phyloP scores from a whole-genome alignment of 2,797 vertebrate species.

The Macropodus opercularis region DNA sequence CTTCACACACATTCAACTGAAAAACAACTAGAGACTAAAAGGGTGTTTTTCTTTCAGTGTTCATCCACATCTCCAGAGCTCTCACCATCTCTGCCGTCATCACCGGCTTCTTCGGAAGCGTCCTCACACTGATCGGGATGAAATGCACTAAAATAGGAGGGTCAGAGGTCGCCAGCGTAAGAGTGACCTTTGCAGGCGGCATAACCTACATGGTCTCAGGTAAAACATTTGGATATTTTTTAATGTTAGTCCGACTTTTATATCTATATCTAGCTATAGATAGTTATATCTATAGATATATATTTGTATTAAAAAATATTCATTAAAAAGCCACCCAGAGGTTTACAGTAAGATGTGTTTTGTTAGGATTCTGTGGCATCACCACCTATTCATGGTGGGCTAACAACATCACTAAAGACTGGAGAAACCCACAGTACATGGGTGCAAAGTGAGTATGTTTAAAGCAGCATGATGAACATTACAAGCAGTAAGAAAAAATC shows the following conservation, averaged over 20 bases:
- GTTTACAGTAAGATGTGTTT: neutral
- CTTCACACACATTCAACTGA: no score
- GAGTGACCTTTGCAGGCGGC: constrained; percentile 79
- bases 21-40: no score
- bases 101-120: constrained; percentile 82
- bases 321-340: neutral
- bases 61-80: constrained; percentile 80
- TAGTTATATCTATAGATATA: no score
- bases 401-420: constrained; percentile 68
- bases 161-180: constrained; percentile 78
- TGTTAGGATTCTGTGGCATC: constrained; percentile 79
- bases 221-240: constrained; percentile 24
- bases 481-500: no score
- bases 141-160: constrained; percentile 88
- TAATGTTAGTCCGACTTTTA: neutral
- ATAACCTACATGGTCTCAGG: constrained; percentile 82
- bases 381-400: constrained; percentile 82
- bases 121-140: constrained; percentile 85
- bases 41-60: constrained; percentile 71
- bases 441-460: constrained; percentile 77
- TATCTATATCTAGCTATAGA: no score
- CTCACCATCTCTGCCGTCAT: constrained; percentile 80
- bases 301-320: no score
- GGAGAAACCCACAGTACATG: constrained; percentile 75
- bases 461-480: no score